A percentile compares a stretch with the other conserved stretches of the same genome.
phyloP scores from a whole-genome alignment of 2,888 invertebrate species.

The Dicranocentrus wangi region DNA sequence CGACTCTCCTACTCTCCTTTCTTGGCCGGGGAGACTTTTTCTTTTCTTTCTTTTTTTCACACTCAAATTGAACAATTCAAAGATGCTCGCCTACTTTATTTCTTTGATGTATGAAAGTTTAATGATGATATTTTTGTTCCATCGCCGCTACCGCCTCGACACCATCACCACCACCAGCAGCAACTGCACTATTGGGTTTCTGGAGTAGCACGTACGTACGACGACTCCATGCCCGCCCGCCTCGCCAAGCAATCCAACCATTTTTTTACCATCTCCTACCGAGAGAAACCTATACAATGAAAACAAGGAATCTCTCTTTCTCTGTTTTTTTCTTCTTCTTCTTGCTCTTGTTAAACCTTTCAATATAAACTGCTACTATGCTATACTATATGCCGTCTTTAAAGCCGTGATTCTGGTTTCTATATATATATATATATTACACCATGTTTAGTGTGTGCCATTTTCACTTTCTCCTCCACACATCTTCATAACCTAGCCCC shows the following conservation, averaged over 20 bases:
- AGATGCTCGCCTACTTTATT: slow-evolving; percentile 66
- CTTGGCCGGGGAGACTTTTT: slow-evolving; percentile 28
- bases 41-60: slow-evolving; percentile 42
- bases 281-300: no score
- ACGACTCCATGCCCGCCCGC: background rate
- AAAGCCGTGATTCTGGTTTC: background rate
- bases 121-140: slow-evolving; percentile 73
- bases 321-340: slow-evolving; percentile 18
- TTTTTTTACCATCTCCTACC: slow-evolving; percentile 19
- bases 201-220: slow-evolving; percentile 18
- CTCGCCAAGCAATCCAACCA: background rate
- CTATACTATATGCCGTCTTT: slow-evolving; percentile 20
- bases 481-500: no score
- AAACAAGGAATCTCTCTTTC: slow-evolving; percentile 44
- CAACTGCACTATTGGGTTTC: slow-evolving; percentile 48
- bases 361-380: no score
- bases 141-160: no score
- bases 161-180: no score
- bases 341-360: slow-evolving; percentile 27
- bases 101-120: slow-evolving; percentile 73
- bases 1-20: slow-evolving; percentile 4
- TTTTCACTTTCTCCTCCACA: no score
- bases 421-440: no score
- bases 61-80: slow-evolving; percentile 68
- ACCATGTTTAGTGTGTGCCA: no score